These are phyloP conservation scores for Callaeas wilsoni DNA, from an alignment of 2,113 vertebrate genomes.

Conservation along the genomic window DNA sequence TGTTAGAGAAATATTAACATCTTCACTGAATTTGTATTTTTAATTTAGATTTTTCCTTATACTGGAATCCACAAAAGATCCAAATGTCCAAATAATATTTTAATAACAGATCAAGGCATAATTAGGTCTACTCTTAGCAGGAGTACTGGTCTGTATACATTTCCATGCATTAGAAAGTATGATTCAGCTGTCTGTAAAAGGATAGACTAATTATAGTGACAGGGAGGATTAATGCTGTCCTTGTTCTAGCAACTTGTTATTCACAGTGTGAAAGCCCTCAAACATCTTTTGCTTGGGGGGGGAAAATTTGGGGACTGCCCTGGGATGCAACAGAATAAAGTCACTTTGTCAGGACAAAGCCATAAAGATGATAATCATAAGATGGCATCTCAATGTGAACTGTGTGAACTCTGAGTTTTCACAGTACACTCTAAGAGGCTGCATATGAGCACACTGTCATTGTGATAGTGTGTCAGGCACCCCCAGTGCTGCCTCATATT, in stretches of 20 bases:
- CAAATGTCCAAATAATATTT: slow-evolving; percentile 44
- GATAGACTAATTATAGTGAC: slow-evolving; percentile 58
- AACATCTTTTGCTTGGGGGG: slow-evolving; percentile 25
- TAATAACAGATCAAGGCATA: slow-evolving; percentile 47
- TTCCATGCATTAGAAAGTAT: slow-evolving; percentile 63
- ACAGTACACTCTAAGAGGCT: neutral
- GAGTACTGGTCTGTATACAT: slow-evolving; percentile 51
- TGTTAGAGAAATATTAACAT: neutral
- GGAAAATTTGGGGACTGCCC: neutral
- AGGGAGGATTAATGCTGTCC: slow-evolving; percentile 46
- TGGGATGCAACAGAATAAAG: slow-evolving; percentile 26
- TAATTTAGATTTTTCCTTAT: neutral
- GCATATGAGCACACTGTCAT: neutral
- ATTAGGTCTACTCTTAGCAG: slow-evolving; percentile 36
- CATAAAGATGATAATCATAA: slow-evolving; percentile 4
- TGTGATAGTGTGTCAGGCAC: neutral
- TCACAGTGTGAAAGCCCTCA: slow-evolving; percentile 30
- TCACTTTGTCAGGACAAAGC: slow-evolving; percentile 53
- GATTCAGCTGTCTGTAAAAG: slow-evolving; percentile 57
- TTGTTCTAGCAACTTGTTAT: slow-evolving; percentile 55
- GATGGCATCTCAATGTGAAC: neutral
- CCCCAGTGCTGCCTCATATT: neutral
- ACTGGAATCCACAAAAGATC: neutral
- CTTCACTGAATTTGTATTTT: neutral
- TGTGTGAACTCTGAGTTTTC: slow-evolving; percentile 20